phyloP scores from a whole-genome alignment of 2,888 invertebrate species.

The Temnothorax rugatulus region DNA sequence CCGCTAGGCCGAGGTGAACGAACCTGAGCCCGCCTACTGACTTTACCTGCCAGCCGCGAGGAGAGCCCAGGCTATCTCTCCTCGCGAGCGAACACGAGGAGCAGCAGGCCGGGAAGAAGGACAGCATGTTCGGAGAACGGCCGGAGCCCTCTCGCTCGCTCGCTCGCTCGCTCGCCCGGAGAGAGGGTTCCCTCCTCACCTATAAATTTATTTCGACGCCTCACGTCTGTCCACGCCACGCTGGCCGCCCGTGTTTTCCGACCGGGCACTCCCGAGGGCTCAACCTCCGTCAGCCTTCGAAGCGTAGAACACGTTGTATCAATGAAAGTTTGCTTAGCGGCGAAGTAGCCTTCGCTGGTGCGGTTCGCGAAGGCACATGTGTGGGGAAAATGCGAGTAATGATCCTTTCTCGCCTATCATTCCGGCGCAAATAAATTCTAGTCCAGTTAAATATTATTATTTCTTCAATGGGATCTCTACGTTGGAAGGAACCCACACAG shows the following conservation, averaged over 20 bases:
- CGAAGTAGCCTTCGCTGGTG: neutral
- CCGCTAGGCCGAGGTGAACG: constrained; percentile 85
- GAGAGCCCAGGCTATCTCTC: constrained; percentile 63
- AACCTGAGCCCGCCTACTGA: constrained; percentile 86
- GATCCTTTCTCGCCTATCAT: neutral
- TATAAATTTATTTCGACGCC: constrained; percentile 49
- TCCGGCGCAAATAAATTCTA: neutral
- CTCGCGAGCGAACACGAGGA: constrained; percentile 35
- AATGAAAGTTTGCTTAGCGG: constrained; percentile 9
- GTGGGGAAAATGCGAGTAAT: neutral
- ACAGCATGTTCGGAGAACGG: constrained; percentile 20
- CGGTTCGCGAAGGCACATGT: neutral
- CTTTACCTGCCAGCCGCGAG: constrained; percentile 82
- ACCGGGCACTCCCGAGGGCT: neutral
- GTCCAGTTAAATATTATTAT: neutral
- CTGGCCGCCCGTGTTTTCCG: constrained; percentile 23
- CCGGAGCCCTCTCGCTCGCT: constrained; percentile 14
- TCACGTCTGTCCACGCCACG: constrained; percentile 11
- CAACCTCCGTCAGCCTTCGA: neutral
- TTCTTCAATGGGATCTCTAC: neutral
- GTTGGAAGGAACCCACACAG: too few relatives aligned
- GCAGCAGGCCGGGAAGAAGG: constrained; percentile 41
- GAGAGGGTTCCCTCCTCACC: constrained; percentile 34
- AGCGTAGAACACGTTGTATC: neutral
- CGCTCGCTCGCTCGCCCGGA: constrained; percentile 11